Conservation (phyloP, 2,888 invertebrate species). For the Amphipoea oculea region DNA sequence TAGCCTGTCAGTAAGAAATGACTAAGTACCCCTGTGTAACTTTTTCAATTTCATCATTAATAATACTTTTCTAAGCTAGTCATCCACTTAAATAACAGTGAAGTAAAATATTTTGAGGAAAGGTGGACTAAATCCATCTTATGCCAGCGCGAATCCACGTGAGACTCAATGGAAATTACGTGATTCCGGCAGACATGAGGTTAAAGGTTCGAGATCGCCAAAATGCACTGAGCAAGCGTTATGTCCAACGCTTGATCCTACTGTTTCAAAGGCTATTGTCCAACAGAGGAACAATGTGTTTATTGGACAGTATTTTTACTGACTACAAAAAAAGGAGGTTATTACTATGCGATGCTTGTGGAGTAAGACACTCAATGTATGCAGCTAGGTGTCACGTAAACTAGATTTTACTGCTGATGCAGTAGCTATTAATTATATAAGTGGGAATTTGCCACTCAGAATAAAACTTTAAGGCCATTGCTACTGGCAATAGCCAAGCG, state of each 20-base stretch:
- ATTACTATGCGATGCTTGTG: neutral
- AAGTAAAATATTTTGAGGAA: neutral
- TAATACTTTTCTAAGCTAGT: neutral
- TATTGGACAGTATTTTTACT: neutral
- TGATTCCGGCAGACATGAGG: neutral
- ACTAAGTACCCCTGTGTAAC: neutral
- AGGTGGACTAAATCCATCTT: neutral
- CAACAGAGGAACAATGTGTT: neutral
- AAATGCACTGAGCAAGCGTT: neutral
- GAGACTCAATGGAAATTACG: neutral
- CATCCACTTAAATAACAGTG: neutral
- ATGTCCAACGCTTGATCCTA: neutral
- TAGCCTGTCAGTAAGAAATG: neutral
- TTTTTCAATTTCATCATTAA: neutral
- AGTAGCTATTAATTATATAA: neutral
- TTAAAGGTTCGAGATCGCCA: neutral
- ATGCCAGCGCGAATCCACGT: neutral
- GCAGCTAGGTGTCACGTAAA: too few relatives aligned
- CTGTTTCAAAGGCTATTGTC: neutral
- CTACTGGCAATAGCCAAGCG: neutral
- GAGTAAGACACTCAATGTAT: neutral
- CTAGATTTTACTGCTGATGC: neutral
- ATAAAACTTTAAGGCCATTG: neutral
- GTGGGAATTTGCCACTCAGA: neutral
- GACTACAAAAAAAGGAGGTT: too few relatives aligned